Percentiles rank a stretch among this genome's conserved stretches.
Evolutionary conservation across 2,888 invertebrate genomes (phyloP).

Genomic region (Eilema griseolum): DNA sequence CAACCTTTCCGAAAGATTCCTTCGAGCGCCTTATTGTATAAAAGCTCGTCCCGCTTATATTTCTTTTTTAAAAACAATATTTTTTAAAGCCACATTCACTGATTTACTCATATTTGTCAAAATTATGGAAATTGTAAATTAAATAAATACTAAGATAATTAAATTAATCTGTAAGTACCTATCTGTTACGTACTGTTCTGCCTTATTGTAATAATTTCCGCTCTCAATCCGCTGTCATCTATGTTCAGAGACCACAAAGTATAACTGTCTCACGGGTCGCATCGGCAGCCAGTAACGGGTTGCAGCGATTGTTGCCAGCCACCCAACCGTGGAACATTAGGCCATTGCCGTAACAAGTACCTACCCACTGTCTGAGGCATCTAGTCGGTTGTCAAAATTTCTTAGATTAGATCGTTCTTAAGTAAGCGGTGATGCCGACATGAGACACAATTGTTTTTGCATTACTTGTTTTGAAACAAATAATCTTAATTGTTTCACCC

Average conservation of each 20-base stretch:
- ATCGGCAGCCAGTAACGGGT: conserved; percentile 58
- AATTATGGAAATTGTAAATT: not conserved
- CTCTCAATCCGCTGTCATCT: conserved; percentile 42
- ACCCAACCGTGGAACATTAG: conserved; percentile 59
- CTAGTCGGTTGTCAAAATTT: conserved; percentile 36
- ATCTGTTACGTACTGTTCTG: not conserved
- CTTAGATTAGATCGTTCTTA: conserved; percentile 27
- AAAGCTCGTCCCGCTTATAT: too few species aligned
- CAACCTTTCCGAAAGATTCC: too few species aligned
- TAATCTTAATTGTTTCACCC: not conserved
- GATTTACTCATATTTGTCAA: too few species aligned
- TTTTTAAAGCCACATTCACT: too few species aligned
- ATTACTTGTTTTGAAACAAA: conserved; percentile 17
- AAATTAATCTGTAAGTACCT: not conserved
- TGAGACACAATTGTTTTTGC: conserved; percentile 20
- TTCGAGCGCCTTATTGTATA: too few species aligned
- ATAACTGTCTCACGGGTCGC: conserved; percentile 51
- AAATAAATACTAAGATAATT: not conserved
- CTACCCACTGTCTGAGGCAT: conserved; percentile 31
- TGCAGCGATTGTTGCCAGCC: conserved; percentile 56
- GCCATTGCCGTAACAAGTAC: conserved; percentile 50
- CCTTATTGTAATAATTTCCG: conserved; percentile 12
- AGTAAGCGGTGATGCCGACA: conserved; percentile 32
- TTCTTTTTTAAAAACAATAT: too few species aligned
- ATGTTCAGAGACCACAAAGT: conserved; percentile 30